Evolutionary conservation across 1,140 invertebrate genomes (phyloP), one percentile per base, ranked within the genome.

Genomic region (Ceratina calcarata): DNA sequence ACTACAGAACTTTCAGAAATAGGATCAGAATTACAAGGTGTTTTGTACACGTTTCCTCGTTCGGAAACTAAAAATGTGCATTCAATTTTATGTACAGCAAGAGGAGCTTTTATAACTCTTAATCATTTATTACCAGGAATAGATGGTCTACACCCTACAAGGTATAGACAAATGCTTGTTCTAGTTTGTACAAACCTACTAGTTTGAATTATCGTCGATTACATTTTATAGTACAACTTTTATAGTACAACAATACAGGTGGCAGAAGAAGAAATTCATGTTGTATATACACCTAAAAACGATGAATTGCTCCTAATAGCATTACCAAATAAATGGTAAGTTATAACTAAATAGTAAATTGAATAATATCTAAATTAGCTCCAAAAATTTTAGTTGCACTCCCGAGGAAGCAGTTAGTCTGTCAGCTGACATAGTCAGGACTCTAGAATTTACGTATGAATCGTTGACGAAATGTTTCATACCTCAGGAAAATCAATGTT

Each of bases 71-170:
- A 95, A 88, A 95, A 94, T 78, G 90, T 92, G 10, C 80, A 88
- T 18, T 89, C 91, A 45, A 72, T 91, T 80, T 88, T 96, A n/a
- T 94, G 94, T 72, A 92, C 92, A 37, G 94, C 94, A 12, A 94
- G 95, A 89, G 95, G 95, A 53, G 94, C 95, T 57, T 96, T 95
- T 90, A 93, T 96, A 32, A 96, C 95, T 6, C 90, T 96, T 16
- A 95, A 95, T 90, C 95, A 96, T 89, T 93, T 96, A 86, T 90
- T 95, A 37, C 93, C 95, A 22, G 95, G 95, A 83, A 93, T 95
- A 62, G 91, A 94, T 74, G 94, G 94, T 20, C 93, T 93, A 83
- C 91, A 93, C 84, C 95, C 95, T 18, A 81, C 90, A 1, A 92
- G 91, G 93, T 93, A 81, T 69, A 64, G 64, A 53, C 18, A 57